A percentile compares a stretch with the other conserved stretches of the same genome.
Evolutionary conservation across 2,888 invertebrate genomes (phyloP).

Genomic region (Octonoba sinensis): DNA sequence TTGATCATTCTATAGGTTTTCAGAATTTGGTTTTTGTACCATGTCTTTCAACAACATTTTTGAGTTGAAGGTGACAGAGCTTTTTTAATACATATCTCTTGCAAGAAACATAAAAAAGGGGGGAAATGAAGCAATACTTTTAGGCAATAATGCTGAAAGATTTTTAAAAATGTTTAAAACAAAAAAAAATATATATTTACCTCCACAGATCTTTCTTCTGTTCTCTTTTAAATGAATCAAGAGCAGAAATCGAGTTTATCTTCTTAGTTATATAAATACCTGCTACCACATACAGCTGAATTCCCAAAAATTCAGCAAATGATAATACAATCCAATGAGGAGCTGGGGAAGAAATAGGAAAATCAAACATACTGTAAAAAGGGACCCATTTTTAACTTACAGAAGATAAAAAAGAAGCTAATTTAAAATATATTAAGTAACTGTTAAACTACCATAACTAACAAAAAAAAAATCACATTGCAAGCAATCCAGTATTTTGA

Average conservation of each 20-base stretch:
- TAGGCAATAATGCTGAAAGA: not conserved
- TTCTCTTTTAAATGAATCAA: conserved; percentile 71
- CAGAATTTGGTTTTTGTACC: no score
- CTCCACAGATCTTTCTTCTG: conserved; percentile 74
- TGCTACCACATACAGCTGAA: conserved; percentile 73
- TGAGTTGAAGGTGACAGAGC: no score
- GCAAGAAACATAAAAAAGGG: no score
- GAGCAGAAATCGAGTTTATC: conserved; percentile 71
- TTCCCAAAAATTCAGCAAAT: conserved; percentile 73
- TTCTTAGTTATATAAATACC: conserved; percentile 73
- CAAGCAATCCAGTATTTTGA: no score
- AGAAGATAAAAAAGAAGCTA: not conserved
- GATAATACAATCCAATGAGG: conserved; percentile 75
- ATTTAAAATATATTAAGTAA: no score
- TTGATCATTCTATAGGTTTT: no score
- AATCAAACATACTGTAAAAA: not conserved
- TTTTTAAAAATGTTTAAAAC: not conserved
- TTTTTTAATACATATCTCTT: not conserved
- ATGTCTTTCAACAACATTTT: no score
- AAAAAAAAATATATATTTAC: conserved; percentile 65
- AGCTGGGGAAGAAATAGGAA: conserved; percentile 69
- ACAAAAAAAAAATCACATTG: no score
- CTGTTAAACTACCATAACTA: no score
- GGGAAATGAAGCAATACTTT: no score
- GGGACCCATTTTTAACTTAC: not conserved